Evolutionary conservation across 2,113 vertebrate species (phyloP), one percentile per base, ranked within the genome.

Genomic region (Nicator chloris): DNA sequence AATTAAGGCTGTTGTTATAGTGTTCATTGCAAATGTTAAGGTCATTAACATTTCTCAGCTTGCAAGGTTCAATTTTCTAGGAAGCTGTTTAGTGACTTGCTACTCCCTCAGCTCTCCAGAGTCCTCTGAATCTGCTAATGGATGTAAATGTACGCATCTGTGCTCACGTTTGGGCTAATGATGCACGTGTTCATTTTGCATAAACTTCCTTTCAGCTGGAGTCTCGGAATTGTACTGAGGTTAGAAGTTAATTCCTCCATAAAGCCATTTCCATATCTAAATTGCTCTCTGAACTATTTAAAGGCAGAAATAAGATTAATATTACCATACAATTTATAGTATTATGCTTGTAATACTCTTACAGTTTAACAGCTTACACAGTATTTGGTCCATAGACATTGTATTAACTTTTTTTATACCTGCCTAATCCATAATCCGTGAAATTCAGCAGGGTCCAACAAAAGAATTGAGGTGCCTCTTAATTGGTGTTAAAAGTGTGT

Each of bases 131-230:
- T 5, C 22, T 10, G n/a, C 28, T 26, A 11, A 7, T 15, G 51
- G 42, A 22, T 24, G 54, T 4, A 7, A 18, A 21, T 3, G 5
- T 4, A 8, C 6, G 6, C 50, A 11, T 10, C 56, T 16, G 18
- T 3, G 35, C 66, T 50, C 13, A 2, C 4, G 1, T 40, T 22
- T 8, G 28, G 7, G 4, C 4, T 12, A 42, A 10, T 28, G 37
- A 11, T 7, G 23, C 37, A 11, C 26, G 0, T 17, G 33, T 14
- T 59, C 49, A 2, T 49, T 64, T 68, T 13, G 68, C 31, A 4
- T 19, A n/a, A 61, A 4, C 10, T n/a, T 66, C 20, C 44, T 53
- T 47, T 57, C 42, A 42, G 5, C 22, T n/a, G 28, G 10, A 54
- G 47, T 35, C 45, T 65, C 18, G 22, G 14, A 37, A 56, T 11